Conservation (phyloP, 2,888 invertebrate species). For the Pollenia angustigena region DNA sequence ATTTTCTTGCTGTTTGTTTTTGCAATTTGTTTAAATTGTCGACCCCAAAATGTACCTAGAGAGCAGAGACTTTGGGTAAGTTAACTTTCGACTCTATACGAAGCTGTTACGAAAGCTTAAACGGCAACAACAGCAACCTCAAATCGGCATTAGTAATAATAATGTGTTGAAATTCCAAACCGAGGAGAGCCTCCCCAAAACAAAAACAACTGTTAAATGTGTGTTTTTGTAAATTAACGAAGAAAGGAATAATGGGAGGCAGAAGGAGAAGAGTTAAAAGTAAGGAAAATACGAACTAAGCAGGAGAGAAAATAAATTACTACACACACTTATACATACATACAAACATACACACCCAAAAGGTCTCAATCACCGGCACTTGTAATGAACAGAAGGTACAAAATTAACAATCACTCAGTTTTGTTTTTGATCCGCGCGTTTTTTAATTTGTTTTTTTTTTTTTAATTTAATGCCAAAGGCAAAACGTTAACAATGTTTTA, state of each 20-base stretch:
- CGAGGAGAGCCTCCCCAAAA: conserved; percentile 65
- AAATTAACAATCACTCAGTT: conserved; percentile 28
- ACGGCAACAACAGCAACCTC: conserved; percentile 9
- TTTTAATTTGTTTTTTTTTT: background rate
- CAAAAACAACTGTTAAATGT: conserved; percentile 38
- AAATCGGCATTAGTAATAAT: background rate
- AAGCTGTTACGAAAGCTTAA: conserved; percentile 69
- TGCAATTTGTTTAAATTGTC: conserved; percentile 44
- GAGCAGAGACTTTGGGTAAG: conserved; percentile 34
- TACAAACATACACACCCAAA: conserved; percentile 6
- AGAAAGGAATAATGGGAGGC: conserved; percentile 15
- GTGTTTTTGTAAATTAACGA: background rate
- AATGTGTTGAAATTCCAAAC: conserved; percentile 50
- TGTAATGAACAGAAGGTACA: conserved; percentile 19
- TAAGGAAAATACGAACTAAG: conserved; percentile 46
- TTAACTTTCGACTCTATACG: conserved; percentile 51
- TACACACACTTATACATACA: background rate
- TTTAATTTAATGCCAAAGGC: conserved; percentile 52
- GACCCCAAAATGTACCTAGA: conserved; percentile 67
- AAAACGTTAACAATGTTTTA: conserved; percentile 62
- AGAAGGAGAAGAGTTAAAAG: conserved; percentile 40
- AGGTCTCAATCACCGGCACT: conserved; percentile 42
- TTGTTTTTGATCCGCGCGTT: conserved; percentile 39
- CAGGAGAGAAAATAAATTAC: conserved; percentile 51
- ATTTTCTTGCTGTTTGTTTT: conserved; percentile 38